Base-by-base conservation (phyloP, 2,888 invertebrate species). In the Eupithecia abbreviata region DNA sequence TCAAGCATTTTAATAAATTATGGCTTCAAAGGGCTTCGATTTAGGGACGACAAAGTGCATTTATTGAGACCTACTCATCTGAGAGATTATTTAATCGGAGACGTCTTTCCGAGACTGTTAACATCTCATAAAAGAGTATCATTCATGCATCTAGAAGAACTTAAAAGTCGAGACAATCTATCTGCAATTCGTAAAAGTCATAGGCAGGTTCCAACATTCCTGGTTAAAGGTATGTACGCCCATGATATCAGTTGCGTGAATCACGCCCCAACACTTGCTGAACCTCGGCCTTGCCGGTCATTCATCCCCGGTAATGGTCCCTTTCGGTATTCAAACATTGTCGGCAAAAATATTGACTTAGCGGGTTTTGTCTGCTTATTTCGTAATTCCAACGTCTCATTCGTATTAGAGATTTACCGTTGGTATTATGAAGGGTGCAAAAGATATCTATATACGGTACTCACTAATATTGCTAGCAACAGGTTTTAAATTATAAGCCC, bases 241-340 rank as follows among this genome's bases (percentile, higher is more conserved):
- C 73, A 74, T 77, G 74, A 67, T 81, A 79, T 86, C 80, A 77
- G 82, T 79, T 82, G 84, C 84, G 84, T 92, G 91, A 92, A 89
- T 92, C 92, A 92, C 79, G 79, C 80, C 79, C 82, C 85, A 84
- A 83, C 82, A 84, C 76, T 82, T 81, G 87, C 85, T 93, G 80
- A 81, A 86, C 86, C 85, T 85, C 89, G 91, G 87, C 91, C 93
- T 92, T 92, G 90, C 87, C 87, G 93, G 94, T 94, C 93, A 87
- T 93, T 93, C 91, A 89, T 93, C 93, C 89, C 89, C 86, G 67
- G 78, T 77, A 77, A 81, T 79, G 80, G 72, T 79, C 77, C 76
- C 77, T 81, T 81, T 79, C 80, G 79, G 74, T 80, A 78, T 76
- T 77, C 73, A 75, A 79, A 81, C 79, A 82, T 71, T 78, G 70